A percentile compares a stretch with the other conserved stretches of the same genome.
Conservation (phyloP, 2,113 vertebrate species). For the Peromyscus maniculatus region DNA sequence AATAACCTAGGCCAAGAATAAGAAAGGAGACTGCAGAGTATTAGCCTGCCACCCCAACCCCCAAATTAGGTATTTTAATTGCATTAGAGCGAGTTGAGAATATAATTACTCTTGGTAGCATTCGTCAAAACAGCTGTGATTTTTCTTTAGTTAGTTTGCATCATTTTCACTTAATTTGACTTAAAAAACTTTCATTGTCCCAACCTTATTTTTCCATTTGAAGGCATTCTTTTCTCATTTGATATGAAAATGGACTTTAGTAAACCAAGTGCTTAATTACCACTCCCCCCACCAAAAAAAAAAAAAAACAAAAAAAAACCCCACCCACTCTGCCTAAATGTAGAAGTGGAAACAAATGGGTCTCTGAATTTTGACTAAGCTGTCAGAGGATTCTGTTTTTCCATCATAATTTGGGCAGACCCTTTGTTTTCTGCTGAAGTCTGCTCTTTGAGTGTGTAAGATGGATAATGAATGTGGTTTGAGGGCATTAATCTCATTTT, state of each 20-base stretch:
- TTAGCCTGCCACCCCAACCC: not conserved
- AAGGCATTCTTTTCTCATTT: conserved; percentile 37
- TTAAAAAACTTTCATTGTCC: not conserved
- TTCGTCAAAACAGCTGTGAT: not conserved
- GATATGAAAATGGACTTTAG: conserved; percentile 41
- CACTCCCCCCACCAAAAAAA: not conserved
- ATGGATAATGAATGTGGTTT: conserved; percentile 55
- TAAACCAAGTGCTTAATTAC: conserved; percentile 55
- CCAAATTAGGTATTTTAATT: not conserved
- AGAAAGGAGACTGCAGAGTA: not conserved
- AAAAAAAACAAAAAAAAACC: not conserved
- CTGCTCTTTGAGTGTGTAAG: conserved; percentile 18
- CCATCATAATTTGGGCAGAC: conserved; percentile 5
- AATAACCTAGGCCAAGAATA: not conserved
- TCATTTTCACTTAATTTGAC: not conserved
- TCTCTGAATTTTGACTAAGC: conserved; percentile 32
- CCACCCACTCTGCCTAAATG: not conserved
- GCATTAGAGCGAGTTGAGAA: not conserved
- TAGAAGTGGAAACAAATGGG: conserved; percentile 41
- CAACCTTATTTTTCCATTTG: not conserved
- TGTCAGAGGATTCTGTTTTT: conserved; percentile 52
- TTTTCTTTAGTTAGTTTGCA: conserved; percentile 41
- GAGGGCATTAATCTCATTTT: conserved; percentile 25
- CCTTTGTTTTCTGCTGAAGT: conserved; percentile 52
- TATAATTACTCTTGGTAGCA: not conserved